Percentiles rank a stretch among this genome's conserved stretches.
Evolutionary conservation across 1,140 invertebrate species (phyloP).

Genomic region (Dolichoris vasculosae): DNA sequence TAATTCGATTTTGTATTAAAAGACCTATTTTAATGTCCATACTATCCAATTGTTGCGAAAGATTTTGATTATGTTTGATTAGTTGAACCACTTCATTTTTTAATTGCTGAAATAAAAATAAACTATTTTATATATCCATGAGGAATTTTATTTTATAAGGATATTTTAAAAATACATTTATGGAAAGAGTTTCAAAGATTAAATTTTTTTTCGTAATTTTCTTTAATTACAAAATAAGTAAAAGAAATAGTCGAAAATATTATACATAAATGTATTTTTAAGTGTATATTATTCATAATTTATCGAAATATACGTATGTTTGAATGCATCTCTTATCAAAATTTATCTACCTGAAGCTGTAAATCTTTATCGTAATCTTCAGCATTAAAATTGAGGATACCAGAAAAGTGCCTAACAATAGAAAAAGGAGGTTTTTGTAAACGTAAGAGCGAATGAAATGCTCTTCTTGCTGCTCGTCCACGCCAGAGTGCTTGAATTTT

Average conservation of each 20-base stretch:
- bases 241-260: too few species aligned
- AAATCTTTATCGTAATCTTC: slow-evolving; percentile 84
- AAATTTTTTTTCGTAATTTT: neutral
- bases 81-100: slow-evolving; percentile 84
- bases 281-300: neutral
- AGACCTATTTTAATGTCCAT: slow-evolving; percentile 91
- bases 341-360: slow-evolving; percentile 76
- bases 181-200: too few species aligned
- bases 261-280: too few species aligned
- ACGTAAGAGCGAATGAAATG: slow-evolving; percentile 78
- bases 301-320: neutral
- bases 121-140: neutral
- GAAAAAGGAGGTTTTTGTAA: slow-evolving; percentile 81
- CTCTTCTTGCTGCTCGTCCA: slow-evolving; percentile 76
- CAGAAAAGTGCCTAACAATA: slow-evolving; percentile 84
- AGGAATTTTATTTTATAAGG: too few species aligned
- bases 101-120: slow-evolving; percentile 74
- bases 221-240: neutral
- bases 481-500: slow-evolving; percentile 82
- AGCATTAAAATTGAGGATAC: slow-evolving; percentile 82
- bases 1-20: slow-evolving; percentile 87
- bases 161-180: too few species aligned
- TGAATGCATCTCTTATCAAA: neutral
- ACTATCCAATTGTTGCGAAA: slow-evolving; percentile 83
- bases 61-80: slow-evolving; percentile 84